Percentiles rank a stretch among this genome's conserved stretches.
phyloP scores from a whole-genome alignment of 1,140 invertebrate species.

The Hypsibius dujardini region DNA sequence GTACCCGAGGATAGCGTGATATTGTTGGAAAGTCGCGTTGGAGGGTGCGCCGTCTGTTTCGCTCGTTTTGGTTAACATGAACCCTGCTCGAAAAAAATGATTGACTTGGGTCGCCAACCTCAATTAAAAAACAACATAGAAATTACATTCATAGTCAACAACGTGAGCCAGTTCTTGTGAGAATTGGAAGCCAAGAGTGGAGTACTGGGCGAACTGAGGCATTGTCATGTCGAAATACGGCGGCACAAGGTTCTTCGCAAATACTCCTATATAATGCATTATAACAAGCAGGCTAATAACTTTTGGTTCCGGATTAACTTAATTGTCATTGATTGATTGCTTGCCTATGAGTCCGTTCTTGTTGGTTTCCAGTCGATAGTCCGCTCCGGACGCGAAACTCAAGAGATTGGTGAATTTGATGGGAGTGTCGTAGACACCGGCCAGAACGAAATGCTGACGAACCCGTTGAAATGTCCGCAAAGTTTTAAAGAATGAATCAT shows the following conservation, averaged over 20 bases:
- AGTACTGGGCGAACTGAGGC: background rate
- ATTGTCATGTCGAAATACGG: background rate
- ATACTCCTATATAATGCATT: background rate
- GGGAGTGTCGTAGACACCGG: background rate
- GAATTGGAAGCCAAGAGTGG: slow-evolving; percentile 4
- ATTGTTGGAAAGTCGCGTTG: background rate
- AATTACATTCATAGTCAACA: slow-evolving; percentile 14
- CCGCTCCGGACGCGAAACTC: background rate
- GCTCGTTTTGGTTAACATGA: background rate
- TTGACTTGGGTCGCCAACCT: background rate
- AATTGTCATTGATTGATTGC: background rate
- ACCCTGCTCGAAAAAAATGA: slow-evolving; percentile 9
- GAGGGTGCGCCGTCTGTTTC: background rate
- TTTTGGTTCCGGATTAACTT: too few relatives aligned
- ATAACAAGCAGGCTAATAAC: too few relatives aligned
- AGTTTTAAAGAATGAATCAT: background rate
- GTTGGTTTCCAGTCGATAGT: background rate
- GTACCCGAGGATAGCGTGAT: background rate
- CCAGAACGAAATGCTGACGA: background rate
- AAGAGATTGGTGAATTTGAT: background rate
- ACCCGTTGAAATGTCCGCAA: background rate
- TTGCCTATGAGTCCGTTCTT: background rate
- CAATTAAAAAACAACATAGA: background rate
- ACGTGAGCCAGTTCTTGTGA: slow-evolving; percentile 9
- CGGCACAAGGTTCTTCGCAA: background rate